Percentiles rank a stretch among this genome's conserved stretches.
phyloP scores from a whole-genome alignment of 2,113 vertebrate genomes.

The Nyctereutes procyonoides region DNA sequence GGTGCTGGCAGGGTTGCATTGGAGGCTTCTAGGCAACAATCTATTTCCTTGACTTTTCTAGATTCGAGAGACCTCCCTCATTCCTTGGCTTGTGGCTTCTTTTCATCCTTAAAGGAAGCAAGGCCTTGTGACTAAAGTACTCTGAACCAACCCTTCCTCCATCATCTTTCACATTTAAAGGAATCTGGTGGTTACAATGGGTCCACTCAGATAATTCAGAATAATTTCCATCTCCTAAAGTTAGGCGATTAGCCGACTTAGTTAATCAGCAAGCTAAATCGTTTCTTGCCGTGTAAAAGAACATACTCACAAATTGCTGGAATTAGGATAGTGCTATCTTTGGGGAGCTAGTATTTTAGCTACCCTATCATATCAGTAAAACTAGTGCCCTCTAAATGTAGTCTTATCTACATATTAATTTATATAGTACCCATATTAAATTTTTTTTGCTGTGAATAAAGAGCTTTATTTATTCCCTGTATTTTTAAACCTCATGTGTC shows the following conservation, averaged over 20 bases:
- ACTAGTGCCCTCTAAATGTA: neutral
- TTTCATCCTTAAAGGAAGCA: neutral
- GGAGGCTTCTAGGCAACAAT: neutral
- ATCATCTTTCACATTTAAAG: neutral
- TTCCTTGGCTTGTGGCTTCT: neutral
- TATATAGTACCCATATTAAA: neutral
- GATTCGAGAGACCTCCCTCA: neutral
- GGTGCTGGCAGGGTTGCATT: fast-evolving
- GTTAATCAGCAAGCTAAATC: neutral
- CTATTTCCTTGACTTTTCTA: neutral
- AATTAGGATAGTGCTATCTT: neutral
- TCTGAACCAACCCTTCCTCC: neutral
- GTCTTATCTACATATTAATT: neutral
- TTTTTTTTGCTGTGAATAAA: neutral
- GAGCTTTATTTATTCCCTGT: neutral
- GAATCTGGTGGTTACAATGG: neutral
- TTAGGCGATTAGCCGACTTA: neutral
- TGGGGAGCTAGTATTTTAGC: neutral
- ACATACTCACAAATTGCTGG: neutral
- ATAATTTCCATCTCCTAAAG: neutral
- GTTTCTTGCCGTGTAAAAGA: neutral
- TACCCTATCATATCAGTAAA: neutral
- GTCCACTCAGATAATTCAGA: neutral
- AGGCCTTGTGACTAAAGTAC: fast-evolving
- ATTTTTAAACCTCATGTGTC: neutral